Evolutionary conservation across 2,888 invertebrate species (phyloP).

Genomic region (Callyntrura guangdongensis): DNA sequence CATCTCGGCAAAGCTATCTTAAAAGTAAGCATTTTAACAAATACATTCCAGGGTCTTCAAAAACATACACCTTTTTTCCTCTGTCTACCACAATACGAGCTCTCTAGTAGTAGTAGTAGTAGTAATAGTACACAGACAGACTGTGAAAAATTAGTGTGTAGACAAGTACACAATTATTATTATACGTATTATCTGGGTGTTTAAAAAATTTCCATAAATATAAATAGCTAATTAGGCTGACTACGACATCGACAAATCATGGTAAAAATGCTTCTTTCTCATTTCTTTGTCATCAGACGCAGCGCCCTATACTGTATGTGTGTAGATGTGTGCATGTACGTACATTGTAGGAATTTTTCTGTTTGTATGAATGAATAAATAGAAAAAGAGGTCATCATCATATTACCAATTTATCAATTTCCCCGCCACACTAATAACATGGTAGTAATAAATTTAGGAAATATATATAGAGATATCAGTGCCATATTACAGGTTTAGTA

Average conservation of each 20-base stretch:
- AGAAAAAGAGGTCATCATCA: conserved; percentile 48
- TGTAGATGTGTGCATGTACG: not conserved
- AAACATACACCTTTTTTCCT: not conserved
- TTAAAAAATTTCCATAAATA: too few relatives aligned
- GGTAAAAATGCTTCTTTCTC: too few relatives aligned
- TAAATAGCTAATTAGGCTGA: too few relatives aligned
- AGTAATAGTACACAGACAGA: too few relatives aligned
- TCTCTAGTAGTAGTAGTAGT: not conserved
- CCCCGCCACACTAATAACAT: not conserved
- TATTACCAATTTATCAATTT: not conserved
- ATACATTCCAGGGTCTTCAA: conserved; percentile 10
- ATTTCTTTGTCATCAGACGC: too few relatives aligned
- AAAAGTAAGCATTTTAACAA: not conserved
- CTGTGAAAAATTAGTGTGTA: not conserved
- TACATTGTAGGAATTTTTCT: not conserved
- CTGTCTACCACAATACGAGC: not conserved
- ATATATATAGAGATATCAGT: conserved; percentile 58
- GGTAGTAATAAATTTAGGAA: too few relatives aligned
- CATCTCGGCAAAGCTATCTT: not conserved
- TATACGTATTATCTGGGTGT: too few relatives aligned
- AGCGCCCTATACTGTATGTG: not conserved
- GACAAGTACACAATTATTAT: too few relatives aligned
- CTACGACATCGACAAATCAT: too few relatives aligned
- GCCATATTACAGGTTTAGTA: conserved; percentile 47
- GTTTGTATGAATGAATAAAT: not conserved